Percentiles rank a stretch among this genome's conserved stretches.
Evolutionary conservation across 2,888 invertebrate species (phyloP).

Genomic region (Drosophila maculinotata): DNA sequence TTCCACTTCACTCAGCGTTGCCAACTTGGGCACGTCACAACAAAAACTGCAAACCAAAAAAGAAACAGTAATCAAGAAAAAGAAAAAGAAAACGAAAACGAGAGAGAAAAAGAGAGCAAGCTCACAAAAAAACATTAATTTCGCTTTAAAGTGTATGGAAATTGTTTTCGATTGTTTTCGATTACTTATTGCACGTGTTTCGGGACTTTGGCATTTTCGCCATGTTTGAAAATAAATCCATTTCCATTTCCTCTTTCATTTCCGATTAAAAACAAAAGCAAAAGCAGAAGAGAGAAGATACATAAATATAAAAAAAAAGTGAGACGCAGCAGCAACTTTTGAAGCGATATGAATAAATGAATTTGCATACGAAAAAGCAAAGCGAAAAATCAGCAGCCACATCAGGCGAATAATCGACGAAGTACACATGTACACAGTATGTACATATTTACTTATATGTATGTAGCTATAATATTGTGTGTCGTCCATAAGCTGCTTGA

Average conservation of each 20-base stretch:
- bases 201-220: constrained; percentile 34
- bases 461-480: constrained; percentile 24
- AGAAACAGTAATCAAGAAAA: not conserved
- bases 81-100: not conserved
- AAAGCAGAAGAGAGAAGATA: constrained; percentile 22
- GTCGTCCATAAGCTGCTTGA: constrained; percentile 33
- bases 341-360: constrained; percentile 59
- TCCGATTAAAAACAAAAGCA: constrained; percentile 29
- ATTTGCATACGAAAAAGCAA: constrained; percentile 62
- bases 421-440: constrained; percentile 21
- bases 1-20: constrained; percentile 19
- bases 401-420: constrained; percentile 52
- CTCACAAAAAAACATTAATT: constrained; percentile 4
- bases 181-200: constrained; percentile 4
- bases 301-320: constrained; percentile 21
- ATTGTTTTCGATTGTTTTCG: constrained; percentile 5
- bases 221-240: constrained; percentile 43
- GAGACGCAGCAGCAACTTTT: constrained; percentile 32
- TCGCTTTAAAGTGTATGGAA: constrained; percentile 2
- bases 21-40: constrained; percentile 23
- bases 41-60: constrained; percentile 4
- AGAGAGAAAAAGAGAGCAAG: constrained; percentile 6
- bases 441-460: no score
- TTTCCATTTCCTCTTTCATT: constrained; percentile 35
- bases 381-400: constrained; percentile 57